These are phyloP conservation scores for Chloroceryle aenea DNA, from an alignment of 2,113 vertebrate species.

Conservation along the genomic window DNA sequence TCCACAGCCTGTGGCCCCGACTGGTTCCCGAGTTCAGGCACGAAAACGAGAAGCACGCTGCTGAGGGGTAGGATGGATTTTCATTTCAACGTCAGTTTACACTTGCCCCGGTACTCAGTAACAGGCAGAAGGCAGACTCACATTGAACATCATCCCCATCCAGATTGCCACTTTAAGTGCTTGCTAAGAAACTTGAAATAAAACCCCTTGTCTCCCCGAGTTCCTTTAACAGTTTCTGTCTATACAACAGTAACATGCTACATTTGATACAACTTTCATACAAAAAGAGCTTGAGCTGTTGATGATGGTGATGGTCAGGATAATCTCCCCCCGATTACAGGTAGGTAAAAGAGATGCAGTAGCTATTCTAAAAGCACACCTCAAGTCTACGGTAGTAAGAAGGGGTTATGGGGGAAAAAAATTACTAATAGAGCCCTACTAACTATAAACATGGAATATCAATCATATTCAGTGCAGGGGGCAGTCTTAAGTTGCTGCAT, in stretches of 20 bases:
- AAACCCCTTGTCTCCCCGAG: not conserved
- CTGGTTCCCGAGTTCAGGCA: not conserved
- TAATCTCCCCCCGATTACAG: not conserved
- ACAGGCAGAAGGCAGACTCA: not conserved
- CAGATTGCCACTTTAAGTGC: not conserved
- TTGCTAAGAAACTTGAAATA: conserved; percentile 25
- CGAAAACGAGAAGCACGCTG: not conserved
- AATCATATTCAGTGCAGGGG: not conserved
- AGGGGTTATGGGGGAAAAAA: not conserved
- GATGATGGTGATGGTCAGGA: not conserved
- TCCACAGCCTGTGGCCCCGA: rapidly evolving
- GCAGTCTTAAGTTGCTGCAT: not conserved
- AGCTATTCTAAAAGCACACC: not conserved
- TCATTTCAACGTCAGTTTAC: not conserved
- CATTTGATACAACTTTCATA: not conserved
- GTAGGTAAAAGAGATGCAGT: not conserved
- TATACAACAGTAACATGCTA: not conserved
- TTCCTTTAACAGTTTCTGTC: not conserved
- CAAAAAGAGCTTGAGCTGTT: not conserved
- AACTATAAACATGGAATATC: not conserved
- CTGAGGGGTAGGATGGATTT: not conserved
- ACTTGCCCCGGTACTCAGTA: not conserved
- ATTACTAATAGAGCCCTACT: not conserved
- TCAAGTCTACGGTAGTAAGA: not conserved
- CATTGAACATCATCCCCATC: not conserved